Base-by-base conservation (phyloP, 1,140 invertebrate genomes). In the Mylabris phalerata region DNA sequence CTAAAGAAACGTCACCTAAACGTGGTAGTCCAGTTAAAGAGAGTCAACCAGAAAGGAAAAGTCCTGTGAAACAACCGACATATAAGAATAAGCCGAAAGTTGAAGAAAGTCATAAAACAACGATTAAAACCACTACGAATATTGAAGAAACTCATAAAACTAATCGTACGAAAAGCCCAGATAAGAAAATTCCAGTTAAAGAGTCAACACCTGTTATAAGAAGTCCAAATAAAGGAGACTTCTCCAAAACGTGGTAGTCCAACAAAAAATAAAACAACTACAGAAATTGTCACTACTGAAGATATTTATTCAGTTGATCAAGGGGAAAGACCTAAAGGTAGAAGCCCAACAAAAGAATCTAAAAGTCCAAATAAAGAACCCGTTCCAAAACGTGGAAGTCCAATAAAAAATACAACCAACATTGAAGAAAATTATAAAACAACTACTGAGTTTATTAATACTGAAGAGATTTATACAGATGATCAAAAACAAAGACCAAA, bases 191-290 rank as follows among this genome's bases (percentile, higher is more conserved):
- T 13, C 50, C 55, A 44, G 38, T 24, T 45, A 39, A 54, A 47
- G 24, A 50, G 44, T 4, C 45, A 64, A 45, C 47, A 54, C 68
- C 27, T 56, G 67, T 64, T 62, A 63, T 43, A 55, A 45, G 45
- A 27, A 9, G 42, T 27, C 52, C 58, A 4, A 32, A 27, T 5
- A 60, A 56, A 49, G 55, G 55, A 42, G 24, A 45, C 58, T 19
- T 19, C 19, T 2, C n/a, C 19, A 40, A 27, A 55, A 60, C 25
- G 50, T 48, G n/a, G n/a, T 48, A 11, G 52, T 10, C 9, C 9
- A 40, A 46, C 1, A 13, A 19, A 19, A 19, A 19, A 19, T 19
- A 19, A 19, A 19, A 19, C 19, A 19, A 19, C 19, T 19, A 19
- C 19, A 19, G 19, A 19, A 19, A 19, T 19, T 19, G 19, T 19